Percentiles rank a stretch among this genome's conserved stretches.
These are phyloP conservation scores for Drosophila pachea DNA, from an alignment of 1,140 invertebrate species.

Conservation along the genomic window DNA sequence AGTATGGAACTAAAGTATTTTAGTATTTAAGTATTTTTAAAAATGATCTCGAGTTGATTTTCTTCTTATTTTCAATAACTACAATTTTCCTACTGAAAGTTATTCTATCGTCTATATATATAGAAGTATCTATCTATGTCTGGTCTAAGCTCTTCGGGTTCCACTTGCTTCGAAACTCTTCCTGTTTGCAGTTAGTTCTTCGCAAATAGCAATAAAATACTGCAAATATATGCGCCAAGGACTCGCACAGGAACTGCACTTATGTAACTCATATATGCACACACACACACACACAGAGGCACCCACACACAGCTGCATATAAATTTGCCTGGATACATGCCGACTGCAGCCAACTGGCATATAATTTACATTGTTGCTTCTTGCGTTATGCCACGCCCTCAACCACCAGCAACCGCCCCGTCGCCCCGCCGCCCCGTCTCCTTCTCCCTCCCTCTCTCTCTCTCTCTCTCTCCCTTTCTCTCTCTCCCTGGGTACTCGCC, in stretches of 20 bases:
- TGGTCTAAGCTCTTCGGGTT: slow-evolving; percentile 13
- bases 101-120: background rate
- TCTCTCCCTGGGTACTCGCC: slow-evolving; percentile 27
- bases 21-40: no score
- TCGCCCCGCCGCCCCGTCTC: background rate
- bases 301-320: background rate
- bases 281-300: background rate
- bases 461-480: no score
- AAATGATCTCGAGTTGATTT: no score
- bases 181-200: background rate
- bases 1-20: no score
- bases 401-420: background rate
- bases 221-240: slow-evolving; percentile 22
- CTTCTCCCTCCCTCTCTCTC: no score
- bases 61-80: no score
- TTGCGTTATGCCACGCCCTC: slow-evolving; percentile 40
- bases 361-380: slow-evolving; percentile 77
- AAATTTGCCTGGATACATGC: slow-evolving; percentile 29
- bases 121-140: background rate
- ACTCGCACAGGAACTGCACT: slow-evolving; percentile 34
- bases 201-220: background rate
- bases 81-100: no score
- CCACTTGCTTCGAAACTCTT: slow-evolving; percentile 7
- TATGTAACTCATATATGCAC: slow-evolving; percentile 20
- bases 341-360: slow-evolving; percentile 60